phyloP scores from a whole-genome alignment of 2,888 invertebrate genomes.

The Drosophila eohydei region DNA sequence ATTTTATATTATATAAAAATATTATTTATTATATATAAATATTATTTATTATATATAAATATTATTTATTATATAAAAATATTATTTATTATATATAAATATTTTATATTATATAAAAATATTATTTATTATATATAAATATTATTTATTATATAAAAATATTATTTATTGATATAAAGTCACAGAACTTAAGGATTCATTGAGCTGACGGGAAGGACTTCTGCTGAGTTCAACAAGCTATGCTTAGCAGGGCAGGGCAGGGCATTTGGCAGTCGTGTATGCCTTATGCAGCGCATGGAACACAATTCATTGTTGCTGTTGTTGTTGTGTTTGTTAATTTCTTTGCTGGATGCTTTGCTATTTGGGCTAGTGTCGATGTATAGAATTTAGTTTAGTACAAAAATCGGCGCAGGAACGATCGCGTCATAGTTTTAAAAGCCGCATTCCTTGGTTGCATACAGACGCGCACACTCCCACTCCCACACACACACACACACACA shows the following conservation, averaged over 20 bases:
- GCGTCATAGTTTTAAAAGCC: constrained; percentile 58
- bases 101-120: no score
- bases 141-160: no score
- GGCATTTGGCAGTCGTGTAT: constrained; percentile 11
- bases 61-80: no score
- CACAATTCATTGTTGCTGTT: constrained; percentile 26
- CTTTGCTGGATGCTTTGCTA: constrained; percentile 51
- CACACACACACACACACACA: not conserved
- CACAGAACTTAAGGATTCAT: no score
- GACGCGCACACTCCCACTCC: not conserved
- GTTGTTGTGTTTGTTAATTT: constrained; percentile 35
- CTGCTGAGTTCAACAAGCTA: no score
- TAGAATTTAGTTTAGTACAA: constrained; percentile 77
- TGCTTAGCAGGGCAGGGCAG: not conserved
- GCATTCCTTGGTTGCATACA: constrained; percentile 39
- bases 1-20: no score
- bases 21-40: no score
- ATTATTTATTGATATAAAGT: no score
- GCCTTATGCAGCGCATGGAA: not conserved
- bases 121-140: no score
- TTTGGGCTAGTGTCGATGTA: constrained; percentile 56
- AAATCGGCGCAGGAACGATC: constrained; percentile 72
- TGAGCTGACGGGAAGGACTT: no score
- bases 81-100: no score
- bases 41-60: no score